These are phyloP conservation scores for Tauraco hartlaubi DNA, from an alignment of 2,797 vertebrate genomes.

Conservation along the genomic window DNA sequence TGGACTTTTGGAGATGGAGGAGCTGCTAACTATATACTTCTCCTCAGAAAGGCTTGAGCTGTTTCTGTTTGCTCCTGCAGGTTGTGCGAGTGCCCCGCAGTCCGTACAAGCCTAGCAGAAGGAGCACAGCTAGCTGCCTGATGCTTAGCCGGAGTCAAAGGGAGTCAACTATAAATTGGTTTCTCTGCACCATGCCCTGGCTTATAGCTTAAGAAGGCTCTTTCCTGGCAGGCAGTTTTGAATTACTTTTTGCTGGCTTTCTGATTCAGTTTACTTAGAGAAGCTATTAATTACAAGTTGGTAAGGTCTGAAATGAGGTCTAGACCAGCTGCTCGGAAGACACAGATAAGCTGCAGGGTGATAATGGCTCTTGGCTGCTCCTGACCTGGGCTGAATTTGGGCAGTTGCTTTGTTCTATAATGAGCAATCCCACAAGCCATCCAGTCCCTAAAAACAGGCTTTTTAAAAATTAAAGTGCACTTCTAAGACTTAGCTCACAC, in stretches of 20 bases:
- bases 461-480: constrained; percentile 2
- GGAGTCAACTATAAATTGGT: background rate
- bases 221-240: background rate
- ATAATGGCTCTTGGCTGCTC: constrained; percentile 6
- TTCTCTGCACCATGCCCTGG: background rate
- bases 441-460: background rate
- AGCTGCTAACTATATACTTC: background rate
- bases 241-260: constrained; percentile 23
- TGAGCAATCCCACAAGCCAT: background rate
- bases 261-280: background rate
- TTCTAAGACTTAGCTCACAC: constrained; percentile 22
- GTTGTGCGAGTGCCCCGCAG: background rate
- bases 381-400: background rate
- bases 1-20: background rate
- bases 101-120: background rate
- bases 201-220: background rate
- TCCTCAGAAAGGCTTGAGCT: background rate
- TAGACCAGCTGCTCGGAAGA: background rate
- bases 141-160: background rate
- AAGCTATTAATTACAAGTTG: background rate
- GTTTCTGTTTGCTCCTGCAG: background rate
- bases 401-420: constrained; percentile 21
- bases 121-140: background rate
- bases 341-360: background rate
- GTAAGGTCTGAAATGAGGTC: background rate